These are phyloP conservation scores for Mycteria americana DNA, from an alignment of 2,797 vertebrate species.

Conservation along the genomic window DNA sequence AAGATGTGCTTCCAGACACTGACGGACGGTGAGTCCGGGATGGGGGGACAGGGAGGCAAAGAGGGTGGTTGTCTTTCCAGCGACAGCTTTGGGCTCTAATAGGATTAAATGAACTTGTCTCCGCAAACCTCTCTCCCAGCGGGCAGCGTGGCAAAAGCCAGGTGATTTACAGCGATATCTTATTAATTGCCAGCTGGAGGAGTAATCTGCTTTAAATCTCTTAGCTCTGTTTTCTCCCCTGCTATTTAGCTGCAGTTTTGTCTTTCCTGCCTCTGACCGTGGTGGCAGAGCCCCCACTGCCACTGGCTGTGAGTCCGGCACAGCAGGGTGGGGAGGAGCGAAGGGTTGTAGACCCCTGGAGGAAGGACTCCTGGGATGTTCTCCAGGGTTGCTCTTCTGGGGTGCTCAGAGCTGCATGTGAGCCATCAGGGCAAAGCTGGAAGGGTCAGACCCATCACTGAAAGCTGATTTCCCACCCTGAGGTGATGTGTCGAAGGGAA, in stretches of 20 bases:
- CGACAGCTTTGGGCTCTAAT: neutral
- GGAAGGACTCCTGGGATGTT: neutral
- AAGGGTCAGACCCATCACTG: neutral
- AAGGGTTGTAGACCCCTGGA: neutral
- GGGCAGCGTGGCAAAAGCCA: neutral
- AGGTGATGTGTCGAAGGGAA: neutral
- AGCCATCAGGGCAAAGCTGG: neutral
- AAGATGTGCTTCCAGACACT: constrained; percentile 99
- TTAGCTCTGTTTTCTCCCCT: neutral
- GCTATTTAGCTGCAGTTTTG: neutral
- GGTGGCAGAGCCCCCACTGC: neutral
- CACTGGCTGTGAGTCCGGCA: neutral
- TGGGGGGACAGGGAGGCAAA: neutral
- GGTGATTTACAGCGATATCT: neutral
- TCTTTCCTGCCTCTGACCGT: neutral
- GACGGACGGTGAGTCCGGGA: constrained; percentile 87
- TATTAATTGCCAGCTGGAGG: neutral
- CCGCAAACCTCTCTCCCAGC: neutral
- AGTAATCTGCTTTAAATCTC: neutral
- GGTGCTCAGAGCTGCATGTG: neutral
- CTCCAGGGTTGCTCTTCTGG: neutral
- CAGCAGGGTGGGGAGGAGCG: fast-evolving
- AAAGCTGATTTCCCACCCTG: neutral
- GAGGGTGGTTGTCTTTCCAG: neutral
- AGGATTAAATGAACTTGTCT: neutral